Conservation (phyloP, 2,797 vertebrate species). For the Sebastes ruberrimus region DNA sequence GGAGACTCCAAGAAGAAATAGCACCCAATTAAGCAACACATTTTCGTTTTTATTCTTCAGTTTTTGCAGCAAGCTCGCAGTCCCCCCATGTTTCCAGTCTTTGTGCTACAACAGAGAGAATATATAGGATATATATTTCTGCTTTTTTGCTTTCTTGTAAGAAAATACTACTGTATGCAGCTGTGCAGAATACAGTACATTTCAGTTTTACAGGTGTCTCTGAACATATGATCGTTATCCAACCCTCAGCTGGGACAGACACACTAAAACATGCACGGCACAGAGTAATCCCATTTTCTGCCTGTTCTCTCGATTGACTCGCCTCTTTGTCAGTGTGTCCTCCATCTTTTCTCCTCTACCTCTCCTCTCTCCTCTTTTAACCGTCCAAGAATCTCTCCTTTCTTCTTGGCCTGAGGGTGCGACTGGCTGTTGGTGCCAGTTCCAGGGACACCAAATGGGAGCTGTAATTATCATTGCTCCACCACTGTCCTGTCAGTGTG, state of each 20-base stretch:
- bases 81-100: not conserved
- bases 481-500: constrained; percentile 83
- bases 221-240: constrained; percentile 18
- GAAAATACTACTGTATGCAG: not conserved
- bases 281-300: constrained; percentile 75
- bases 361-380: constrained; percentile 58
- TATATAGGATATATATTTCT: not conserved
- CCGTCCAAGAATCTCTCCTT: constrained; percentile 76
- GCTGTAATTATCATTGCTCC: constrained; percentile 86
- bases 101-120: not conserved
- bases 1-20: not conserved
- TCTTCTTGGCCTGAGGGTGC: constrained; percentile 78
- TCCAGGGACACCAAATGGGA: constrained; percentile 80
- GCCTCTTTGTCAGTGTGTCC: constrained; percentile 59
- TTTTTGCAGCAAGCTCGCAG: too few relatives aligned
- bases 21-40: not conserved
- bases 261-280: constrained; percentile 40
- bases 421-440: constrained; percentile 76
- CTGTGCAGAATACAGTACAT: not conserved
- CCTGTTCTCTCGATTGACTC: constrained; percentile 62
- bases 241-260: constrained; percentile 20
- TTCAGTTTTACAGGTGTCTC: constrained; percentile 10
- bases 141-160: not conserved
- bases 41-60: not conserved
- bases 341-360: constrained; percentile 57